Evolutionary conservation across 2,113 vertebrate genomes (phyloP).

Genomic region (Echinops telfairi): DNA sequence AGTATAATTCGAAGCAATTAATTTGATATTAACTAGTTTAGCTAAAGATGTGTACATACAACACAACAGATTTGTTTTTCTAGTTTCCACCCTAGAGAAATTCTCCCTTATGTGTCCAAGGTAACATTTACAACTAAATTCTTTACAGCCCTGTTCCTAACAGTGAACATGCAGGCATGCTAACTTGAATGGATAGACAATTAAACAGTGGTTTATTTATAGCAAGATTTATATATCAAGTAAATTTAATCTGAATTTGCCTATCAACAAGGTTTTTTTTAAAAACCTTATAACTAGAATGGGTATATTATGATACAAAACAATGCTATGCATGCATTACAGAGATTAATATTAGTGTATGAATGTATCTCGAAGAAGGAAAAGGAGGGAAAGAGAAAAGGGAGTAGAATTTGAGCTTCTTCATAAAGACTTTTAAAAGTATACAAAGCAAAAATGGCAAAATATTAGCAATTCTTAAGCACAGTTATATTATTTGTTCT

Average conservation of each 20-base stretch:
- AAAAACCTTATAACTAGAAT: not conserved
- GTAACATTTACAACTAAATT: not conserved
- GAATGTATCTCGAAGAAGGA: not conserved
- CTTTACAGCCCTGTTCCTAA: not conserved
- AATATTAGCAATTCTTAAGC: not conserved
- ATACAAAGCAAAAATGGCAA: not conserved
- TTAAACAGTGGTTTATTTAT: not conserved
- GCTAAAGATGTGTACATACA: not conserved
- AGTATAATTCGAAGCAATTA: slow-evolving; percentile 59
- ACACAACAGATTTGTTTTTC: slow-evolving; percentile 2
- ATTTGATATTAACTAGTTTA: slow-evolving; percentile 38
- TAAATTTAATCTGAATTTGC: not conserved
- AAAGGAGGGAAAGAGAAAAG: not conserved
- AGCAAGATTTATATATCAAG: not conserved
- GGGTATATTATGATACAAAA: not conserved
- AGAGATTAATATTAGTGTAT: not conserved
- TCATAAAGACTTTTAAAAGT: not conserved
- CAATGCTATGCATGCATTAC: not conserved
- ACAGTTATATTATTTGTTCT: not conserved
- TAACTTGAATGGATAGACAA: not conserved
- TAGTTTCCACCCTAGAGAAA: slow-evolving; percentile 33
- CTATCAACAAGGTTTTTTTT: not conserved
- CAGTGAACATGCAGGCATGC: not conserved
- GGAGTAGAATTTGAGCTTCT: not conserved
- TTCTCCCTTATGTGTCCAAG: not conserved